Evolutionary conservation across 2,888 invertebrate genomes (phyloP), one percentile per base, ranked within the genome.

Genomic region (Ceramica pisi): DNA sequence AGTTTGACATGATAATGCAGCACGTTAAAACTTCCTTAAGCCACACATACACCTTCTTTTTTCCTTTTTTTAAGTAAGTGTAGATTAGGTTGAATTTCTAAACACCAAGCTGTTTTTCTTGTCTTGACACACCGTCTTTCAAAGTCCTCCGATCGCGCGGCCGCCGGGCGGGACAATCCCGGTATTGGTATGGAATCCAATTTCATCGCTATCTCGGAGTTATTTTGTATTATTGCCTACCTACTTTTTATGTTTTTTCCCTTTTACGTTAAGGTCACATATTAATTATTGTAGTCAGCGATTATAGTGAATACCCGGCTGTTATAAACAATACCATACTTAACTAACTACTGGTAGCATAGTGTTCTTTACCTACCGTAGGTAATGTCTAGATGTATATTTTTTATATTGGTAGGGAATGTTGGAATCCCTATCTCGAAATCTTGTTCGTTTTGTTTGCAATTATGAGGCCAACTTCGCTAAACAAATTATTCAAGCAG

Each of bases 191-290:
- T 5, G 6, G 10, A 21, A 8, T 4, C 16, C 12, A 35, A 35
- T 19, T 71, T 61, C 16, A 46, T 38, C n/a, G 31, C 12, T 66
- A 66, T 75, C 67, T 51, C 10, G 0, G 35, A 0, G 1, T n/a
- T 57, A 35, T 66, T 57, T 73, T 41, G 44, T 38, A 26, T 71
- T 53, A n/a, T 41, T 38, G 12, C 19, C 16, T 60, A n/a, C 23
- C 23, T 60, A 76, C 31, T 50, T 50, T 26, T 50, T 14, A 56
- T 77, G 74, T 77, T 69, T 44, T 77, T 74, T 77, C 74, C 74
- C 70, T 77, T 77, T 77, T 74, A 69, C 70, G 41, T 56, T 44
- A 44, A 44, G 14, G 14, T 44, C 8, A 21, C 16, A 48, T 66
- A 53, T 9, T 26, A 21, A 0, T n/a, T 16, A 16, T 35, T n/a